Evolutionary conservation across 92 coral and sea anemone genomes (phyloP).

Genomic region (Meandrina meandrites): DNA sequence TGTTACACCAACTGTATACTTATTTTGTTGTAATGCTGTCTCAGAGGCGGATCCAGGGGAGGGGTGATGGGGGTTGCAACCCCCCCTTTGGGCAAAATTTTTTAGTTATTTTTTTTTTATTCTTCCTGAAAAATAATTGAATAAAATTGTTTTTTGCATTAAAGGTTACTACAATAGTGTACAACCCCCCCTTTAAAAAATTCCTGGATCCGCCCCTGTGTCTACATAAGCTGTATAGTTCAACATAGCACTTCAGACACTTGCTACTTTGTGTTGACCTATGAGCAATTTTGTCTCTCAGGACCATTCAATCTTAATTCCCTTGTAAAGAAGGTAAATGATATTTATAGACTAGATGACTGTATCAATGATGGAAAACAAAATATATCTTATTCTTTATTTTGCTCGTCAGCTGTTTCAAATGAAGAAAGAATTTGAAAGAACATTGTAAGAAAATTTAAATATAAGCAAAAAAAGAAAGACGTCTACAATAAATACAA

Average conservation of each 20-base stretch:
- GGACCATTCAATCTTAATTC: conserved; percentile 41
- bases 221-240: background rate
- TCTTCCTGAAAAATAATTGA: too few relatives aligned
- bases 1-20: background rate
- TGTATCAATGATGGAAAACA: conserved; percentile 22
- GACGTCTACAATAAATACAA: conserved; percentile 46
- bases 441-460: conserved; percentile 22
- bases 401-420: conserved; percentile 38
- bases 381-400: conserved; percentile 38
- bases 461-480: conserved; percentile 36
- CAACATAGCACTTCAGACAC: background rate
- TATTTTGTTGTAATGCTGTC: background rate
- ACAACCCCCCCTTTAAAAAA: too few relatives aligned
- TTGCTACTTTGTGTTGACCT: conserved; percentile 35
- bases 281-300: conserved; percentile 36
- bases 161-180: too few relatives aligned
- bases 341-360: conserved; percentile 28
- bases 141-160: too few relatives aligned
- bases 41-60: too few relatives aligned
- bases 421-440: conserved; percentile 44
- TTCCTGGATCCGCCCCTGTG: too few relatives aligned
- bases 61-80: too few relatives aligned
- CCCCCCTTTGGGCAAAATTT: too few relatives aligned
- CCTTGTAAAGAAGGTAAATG: conserved; percentile 31
- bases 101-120: too few relatives aligned